Base-by-base conservation (phyloP, 1,140 invertebrate genomes). In the Drosophila athabasca region DNA sequence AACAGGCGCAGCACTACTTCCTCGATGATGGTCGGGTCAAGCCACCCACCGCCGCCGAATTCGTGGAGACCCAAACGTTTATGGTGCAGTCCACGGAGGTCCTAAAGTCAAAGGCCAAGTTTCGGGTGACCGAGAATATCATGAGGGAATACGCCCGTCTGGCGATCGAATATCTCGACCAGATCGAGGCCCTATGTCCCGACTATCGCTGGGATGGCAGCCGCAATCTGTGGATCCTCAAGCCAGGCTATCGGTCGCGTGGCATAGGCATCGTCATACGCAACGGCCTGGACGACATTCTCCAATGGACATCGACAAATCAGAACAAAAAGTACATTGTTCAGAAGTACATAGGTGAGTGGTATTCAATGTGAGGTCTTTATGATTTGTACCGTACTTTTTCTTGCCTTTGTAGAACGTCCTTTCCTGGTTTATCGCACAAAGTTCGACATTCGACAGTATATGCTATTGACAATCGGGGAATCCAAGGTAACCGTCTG, bases 191-290 rank as follows among this genome's bases (percentile, higher is more conserved):
- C 94, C 95, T 90, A 90, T 95, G 67, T 91, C 57, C 54, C 3
- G 90, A 91, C 26, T 91, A 62, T 44, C 65, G 82, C 11, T 91
- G 90, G 90, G 97, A 97, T 92, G 97, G 97, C 4, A 93, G 93
- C 50, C 94, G 95, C 72, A 98, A 98, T 92, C 94, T 98, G 57
- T 98, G 98, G 97, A 98, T 99, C 66, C 93, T 98, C 13, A 99
- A 99, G 92, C 98, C 98, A 0, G 96, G 95, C 5, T 95, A 96
- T 67, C 95, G 96, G 62, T 97, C 96, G 22, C 93, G 97, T 78
- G 97, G 98, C 0, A 93, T 95, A 73, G 97, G 97, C n/a, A 98
- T 98, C 35, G 90, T 92, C 59, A 91, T 94, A 71, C 92, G 92
- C 24, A 93, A 92, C 52, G 92, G 92, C 64, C 81, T 93, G 48